Base-by-base conservation (phyloP, 2,888 invertebrate species). In the Apomyelois bistriatella region DNA sequence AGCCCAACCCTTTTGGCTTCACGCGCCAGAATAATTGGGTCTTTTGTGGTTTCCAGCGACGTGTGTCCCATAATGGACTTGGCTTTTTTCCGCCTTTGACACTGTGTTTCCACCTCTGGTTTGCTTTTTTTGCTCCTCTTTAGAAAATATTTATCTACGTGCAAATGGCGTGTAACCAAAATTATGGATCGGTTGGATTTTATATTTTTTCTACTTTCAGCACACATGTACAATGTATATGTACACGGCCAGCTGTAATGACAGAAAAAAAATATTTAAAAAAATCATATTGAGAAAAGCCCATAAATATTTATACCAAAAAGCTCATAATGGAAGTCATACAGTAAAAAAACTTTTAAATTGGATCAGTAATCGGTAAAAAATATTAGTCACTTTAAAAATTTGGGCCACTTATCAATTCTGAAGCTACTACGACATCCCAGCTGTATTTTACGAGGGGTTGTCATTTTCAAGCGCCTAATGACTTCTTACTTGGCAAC, bases 1-100 rank as follows among this genome's bases (percentile, higher is more conserved):
- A 61, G 72, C 72, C 76, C 72, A 79, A 81, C 77, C 81, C 77
- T 76, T 84, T 79, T 78, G 78, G 80, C 76, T 79, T 78, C 79
- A 78, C 81, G 71, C 78, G 74, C 72, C 71, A 72, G 71, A 73
- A 82, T 85, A 83, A 86, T 84, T 83, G 83, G 82, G 82, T 81
- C 82, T 82, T 83, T 82, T 85, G 83, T 81, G 85, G 85, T 82
- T 74, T 74, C 72, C 76, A 74, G 62, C 74, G 66, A 76, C 82
- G 79, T 79, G 80, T 78, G 76, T 71, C 73, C 66, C 65, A 74
- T 82, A 84, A 84, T 81, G 76, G 79, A 70, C 69, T 69, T 65
- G 73, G 73, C 70, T 79, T 81, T 55, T 38, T 82, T 82, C 7
- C 74, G 69, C 77, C 76, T 82, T 82, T 80, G 75, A 66, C 69